These are phyloP conservation scores for Peromyscus leucopus DNA, from an alignment of 2,113 vertebrate genomes.

Conservation along the genomic window DNA sequence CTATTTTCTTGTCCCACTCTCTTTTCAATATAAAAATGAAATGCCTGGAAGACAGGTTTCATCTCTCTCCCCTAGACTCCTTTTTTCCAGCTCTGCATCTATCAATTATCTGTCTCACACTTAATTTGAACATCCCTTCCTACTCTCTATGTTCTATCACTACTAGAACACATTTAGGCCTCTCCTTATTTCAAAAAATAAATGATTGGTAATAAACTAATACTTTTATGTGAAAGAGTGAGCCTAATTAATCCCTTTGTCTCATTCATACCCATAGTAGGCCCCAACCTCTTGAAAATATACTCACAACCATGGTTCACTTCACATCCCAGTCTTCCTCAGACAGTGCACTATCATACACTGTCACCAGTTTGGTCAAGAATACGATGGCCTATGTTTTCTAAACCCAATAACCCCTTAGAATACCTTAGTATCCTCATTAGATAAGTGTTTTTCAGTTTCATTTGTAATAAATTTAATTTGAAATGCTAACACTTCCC, in stretches of 20 bases:
- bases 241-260: not conserved
- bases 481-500: not conserved
- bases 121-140: not conserved
- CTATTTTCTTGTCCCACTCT: not conserved
- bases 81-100: not conserved
- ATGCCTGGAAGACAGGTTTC: not conserved
- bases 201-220: not conserved
- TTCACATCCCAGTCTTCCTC: not conserved
- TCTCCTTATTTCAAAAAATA: not conserved
- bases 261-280: too few relatives aligned
- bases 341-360: not conserved
- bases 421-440: too few relatives aligned
- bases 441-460: not conserved
- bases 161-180: not conserved
- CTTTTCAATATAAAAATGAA: not conserved
- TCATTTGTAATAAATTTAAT: not conserved
- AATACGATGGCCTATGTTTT: not conserved
- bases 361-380: not conserved
- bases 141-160: not conserved
- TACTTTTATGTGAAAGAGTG: not conserved
- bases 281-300: not conserved
- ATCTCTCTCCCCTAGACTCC: not conserved
- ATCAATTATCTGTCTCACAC: not conserved
- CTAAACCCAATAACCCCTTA: not conserved
- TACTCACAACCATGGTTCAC: not conserved